phyloP scores from a whole-genome alignment of 1,140 invertebrate genomes.

The Samia ricini region DNA sequence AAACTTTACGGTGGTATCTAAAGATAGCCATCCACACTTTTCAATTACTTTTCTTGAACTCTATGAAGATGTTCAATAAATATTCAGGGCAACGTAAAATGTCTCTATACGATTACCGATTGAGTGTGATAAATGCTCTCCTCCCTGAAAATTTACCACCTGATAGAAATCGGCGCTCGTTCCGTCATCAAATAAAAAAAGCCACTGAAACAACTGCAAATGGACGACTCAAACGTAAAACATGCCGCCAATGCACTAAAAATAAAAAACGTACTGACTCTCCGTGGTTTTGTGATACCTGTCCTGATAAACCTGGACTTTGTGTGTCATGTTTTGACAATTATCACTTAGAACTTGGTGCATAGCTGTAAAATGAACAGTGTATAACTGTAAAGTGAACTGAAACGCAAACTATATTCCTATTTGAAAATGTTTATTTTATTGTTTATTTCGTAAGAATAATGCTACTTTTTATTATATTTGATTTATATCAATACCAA shows the following conservation, averaged over 20 bases:
- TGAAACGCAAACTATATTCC: no score
- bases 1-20: slow-evolving; percentile 45
- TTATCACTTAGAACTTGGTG: no score
- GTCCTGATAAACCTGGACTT: neutral
- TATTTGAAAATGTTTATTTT: no score
- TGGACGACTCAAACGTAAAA: neutral
- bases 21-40: slow-evolving; percentile 29
- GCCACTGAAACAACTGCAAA: neutral
- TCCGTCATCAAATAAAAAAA: neutral
- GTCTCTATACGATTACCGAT: neutral
- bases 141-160: neutral
- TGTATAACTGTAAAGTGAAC: no score
- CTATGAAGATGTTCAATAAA: neutral
- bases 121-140: neutral
- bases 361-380: no score
- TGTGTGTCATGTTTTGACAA: neutral
- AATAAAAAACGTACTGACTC: neutral
- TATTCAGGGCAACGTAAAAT: neutral
- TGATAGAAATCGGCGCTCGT: neutral
- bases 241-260: neutral
- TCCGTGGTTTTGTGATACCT: neutral
- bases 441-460: no score
- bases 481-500: no score
- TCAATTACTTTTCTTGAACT: slow-evolving; percentile 12
- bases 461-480: no score